Evolutionary conservation across 2,113 vertebrate species (phyloP), one percentile per base, ranked within the genome.

Genomic region (Dipodomys merriami): DNA sequence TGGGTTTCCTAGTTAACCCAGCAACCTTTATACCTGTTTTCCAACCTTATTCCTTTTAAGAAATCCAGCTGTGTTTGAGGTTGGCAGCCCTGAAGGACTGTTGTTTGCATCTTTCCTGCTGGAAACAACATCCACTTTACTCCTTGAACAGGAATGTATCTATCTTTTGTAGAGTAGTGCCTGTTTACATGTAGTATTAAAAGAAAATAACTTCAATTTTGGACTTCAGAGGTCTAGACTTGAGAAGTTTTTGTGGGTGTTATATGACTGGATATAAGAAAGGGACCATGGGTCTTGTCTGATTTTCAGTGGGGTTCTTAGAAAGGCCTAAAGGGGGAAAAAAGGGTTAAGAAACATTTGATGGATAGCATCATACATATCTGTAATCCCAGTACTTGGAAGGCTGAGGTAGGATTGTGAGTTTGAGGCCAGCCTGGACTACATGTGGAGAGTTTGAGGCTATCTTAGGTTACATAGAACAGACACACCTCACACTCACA

Each of bases 151-250:
- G n/a, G n/a, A 73, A 49, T 57, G 22, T 83, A 2, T 69, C 76
- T 81, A 46, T 83, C 53, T 87, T 90, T 87, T 9, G 25, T 77
- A 64, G 57, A 90, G 19, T 35, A 44, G 53, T 88, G 85, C 83
- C 93, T 78, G 30, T 62, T n/a, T 12, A 46, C 76, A 60, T 90
- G 60, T 86, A 81, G 20, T 85, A 12, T 73, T 88, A 86, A 77
- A 76, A 81, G 12, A 72, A 16, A 29, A 2, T 27, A 60, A 23
- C 71, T n/a, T 87, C 27, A 69, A 83, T 46, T 91, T 85, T 92
- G 53, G 68, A 77, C 53, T 57, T 57, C 13, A 57, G 53, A 57
- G 53, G 53, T 30, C 44, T 90, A 86, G 30, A 49, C 15, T 16
- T 88, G 49, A 60, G 67, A 80, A 71, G 76, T 60, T 92, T 6